Evolutionary conservation across 1,140 invertebrate species (phyloP).

Genomic region (Drosophila repletoides): DNA sequence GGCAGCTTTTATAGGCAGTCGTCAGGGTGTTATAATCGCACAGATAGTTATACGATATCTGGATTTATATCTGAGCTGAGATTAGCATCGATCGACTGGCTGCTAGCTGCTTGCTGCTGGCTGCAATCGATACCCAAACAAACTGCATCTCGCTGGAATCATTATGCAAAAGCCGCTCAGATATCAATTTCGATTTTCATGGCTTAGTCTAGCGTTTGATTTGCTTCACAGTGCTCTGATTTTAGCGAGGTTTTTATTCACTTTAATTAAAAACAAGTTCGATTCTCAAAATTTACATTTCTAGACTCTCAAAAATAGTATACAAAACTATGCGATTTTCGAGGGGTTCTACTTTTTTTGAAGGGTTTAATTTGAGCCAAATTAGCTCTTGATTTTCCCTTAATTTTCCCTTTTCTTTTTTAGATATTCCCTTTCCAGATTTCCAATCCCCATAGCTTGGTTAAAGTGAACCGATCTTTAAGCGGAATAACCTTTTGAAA

Average conservation of each 20-base stretch:
- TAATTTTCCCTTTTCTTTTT: no score
- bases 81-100: constrained; percentile 14
- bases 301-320: no score
- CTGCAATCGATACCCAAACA: constrained; percentile 61
- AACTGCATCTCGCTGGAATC: constrained; percentile 42
- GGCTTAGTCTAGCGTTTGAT: constrained; percentile 52
- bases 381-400: no score
- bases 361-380: no score
- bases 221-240: constrained; percentile 63
- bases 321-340: no score
- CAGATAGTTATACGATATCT: constrained; percentile 54
- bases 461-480: no score
- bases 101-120: constrained; percentile 36
- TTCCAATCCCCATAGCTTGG: no score
- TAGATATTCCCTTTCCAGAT: no score
- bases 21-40: constrained; percentile 12
- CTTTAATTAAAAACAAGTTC: no score
- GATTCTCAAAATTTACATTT: no score
- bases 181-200: constrained; percentile 57
- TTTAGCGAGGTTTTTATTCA: constrained; percentile 2
- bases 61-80: constrained; percentile 32
- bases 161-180: constrained; percentile 59
- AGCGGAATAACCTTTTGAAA: no score
- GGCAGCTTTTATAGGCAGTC: constrained; percentile 51
- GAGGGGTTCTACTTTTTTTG: no score